Evolutionary conservation across 37 sponge, comb jelly and placozoan genomes (phyloP).

Genomic region (Hormiphora californensis): DNA sequence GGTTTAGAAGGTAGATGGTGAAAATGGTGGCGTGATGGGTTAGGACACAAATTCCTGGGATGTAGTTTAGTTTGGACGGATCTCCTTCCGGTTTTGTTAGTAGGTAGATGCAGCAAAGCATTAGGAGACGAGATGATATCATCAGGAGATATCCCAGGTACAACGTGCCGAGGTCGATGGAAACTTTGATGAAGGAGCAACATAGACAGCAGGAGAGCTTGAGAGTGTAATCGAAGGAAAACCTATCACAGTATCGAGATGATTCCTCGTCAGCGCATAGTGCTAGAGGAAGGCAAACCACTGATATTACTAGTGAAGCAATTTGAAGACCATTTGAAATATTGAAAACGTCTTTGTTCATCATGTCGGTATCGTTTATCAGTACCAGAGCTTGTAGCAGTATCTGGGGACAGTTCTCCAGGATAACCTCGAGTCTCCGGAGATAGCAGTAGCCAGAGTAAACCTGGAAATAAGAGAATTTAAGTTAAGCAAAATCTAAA

Average conservation of each 20-base stretch:
- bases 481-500: too few relatives aligned
- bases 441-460: conserved; percentile 49
- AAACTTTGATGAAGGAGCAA: not conserved
- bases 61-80: too few relatives aligned
- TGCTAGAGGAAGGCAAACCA: not conserved
- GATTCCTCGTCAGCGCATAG: conserved; percentile 49
- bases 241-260: too few relatives aligned
- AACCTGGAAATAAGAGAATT: too few relatives aligned
- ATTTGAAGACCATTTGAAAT: not conserved
- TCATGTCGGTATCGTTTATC: not conserved
- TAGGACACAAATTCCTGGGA: not conserved
- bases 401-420: conserved; percentile 51
- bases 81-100: too few relatives aligned
- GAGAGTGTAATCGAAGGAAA: not conserved
- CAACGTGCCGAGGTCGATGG: not conserved
- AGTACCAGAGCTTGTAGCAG: conserved; percentile 30
- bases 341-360: too few relatives aligned
- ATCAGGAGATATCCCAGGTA: conserved; percentile 46
- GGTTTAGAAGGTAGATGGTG: conserved; percentile 8
- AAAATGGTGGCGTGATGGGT: not conserved
- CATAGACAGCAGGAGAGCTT: not conserved
- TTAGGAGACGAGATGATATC: conserved; percentile 9
- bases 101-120: too few relatives aligned
- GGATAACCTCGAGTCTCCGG: conserved; percentile 32
- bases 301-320: not conserved